Conservation (phyloP, 2,888 invertebrate genomes). For the Crepidodera aurea region DNA sequence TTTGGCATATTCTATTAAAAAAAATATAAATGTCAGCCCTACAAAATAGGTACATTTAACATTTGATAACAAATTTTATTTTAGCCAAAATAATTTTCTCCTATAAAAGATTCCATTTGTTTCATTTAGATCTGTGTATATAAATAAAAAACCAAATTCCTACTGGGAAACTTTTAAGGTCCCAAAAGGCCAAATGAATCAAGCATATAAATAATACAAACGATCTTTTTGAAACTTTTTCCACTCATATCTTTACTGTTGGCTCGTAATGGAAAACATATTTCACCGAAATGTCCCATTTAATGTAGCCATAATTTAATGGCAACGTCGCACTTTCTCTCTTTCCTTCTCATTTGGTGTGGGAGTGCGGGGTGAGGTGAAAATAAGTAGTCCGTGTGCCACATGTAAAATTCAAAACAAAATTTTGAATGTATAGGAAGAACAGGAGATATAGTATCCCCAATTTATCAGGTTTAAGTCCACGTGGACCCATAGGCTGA, state of each 20-base stretch:
- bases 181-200: slow-evolving; percentile 55
- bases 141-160: slow-evolving; percentile 48
- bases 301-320: slow-evolving; percentile 50
- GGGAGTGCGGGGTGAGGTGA: not conserved
- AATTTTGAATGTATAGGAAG: too few relatives aligned
- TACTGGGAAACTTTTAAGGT: slow-evolving; percentile 52
- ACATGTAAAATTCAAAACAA: not conserved
- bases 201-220: slow-evolving; percentile 58
- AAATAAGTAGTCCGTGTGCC: slow-evolving; percentile 24
- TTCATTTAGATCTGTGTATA: slow-evolving; percentile 13
- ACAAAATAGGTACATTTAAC: too few relatives aligned
- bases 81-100: not conserved
- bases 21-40: too few relatives aligned
- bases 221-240: slow-evolving; percentile 58
- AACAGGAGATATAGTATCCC: too few relatives aligned
- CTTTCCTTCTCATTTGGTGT: slow-evolving; percentile 25
- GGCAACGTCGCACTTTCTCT: slow-evolving; percentile 39
- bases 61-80: too few relatives aligned
- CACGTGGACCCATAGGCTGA: too few relatives aligned
- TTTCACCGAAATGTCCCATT: slow-evolving; percentile 59
- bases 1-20: too few relatives aligned
- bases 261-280: slow-evolving; percentile 60
- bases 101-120: not conserved
- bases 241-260: slow-evolving; percentile 59
- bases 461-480: too few relatives aligned